Conservation (phyloP, 2,113 vertebrate species). For the Sander vitreus region DNA sequence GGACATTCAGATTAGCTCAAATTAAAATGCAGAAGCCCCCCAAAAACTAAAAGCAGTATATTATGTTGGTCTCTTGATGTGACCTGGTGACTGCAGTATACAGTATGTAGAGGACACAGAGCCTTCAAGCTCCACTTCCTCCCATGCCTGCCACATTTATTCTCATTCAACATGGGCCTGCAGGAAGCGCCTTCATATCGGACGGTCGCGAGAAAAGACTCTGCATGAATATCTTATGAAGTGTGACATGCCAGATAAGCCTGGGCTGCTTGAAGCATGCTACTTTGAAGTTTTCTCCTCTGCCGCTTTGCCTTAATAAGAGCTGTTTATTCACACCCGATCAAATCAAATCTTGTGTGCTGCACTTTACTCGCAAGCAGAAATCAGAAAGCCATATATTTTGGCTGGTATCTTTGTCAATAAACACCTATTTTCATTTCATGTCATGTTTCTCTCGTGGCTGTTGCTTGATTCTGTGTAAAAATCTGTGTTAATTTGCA, state of each 20-base stretch:
- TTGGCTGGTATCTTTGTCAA: background rate
- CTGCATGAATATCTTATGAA: conserved; percentile 75
- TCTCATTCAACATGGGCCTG: conserved; percentile 62
- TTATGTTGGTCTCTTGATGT: background rate
- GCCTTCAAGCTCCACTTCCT: conserved; percentile 28
- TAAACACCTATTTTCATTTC: background rate
- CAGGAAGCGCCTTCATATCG: conserved; percentile 52
- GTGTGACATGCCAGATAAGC: conserved; percentile 68
- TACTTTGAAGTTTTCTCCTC: conserved; percentile 71
- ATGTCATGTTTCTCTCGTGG: background rate
- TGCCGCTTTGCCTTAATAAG: conserved; percentile 57
- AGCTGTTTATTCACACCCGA: conserved; percentile 63
- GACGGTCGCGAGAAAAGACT: conserved; percentile 49
- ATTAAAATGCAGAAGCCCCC: too few relatives aligned
- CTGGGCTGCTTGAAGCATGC: conserved; percentile 57
- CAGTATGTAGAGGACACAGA: background rate
- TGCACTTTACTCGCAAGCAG: conserved; percentile 5
- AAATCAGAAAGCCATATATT: conserved; percentile 10
- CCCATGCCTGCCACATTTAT: conserved; percentile 56
- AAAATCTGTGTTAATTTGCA: background rate
- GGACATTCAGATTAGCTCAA: too few relatives aligned
- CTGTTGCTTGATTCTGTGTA: background rate
- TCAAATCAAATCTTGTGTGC: conserved; percentile 39
- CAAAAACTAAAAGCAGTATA: background rate
- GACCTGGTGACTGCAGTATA: background rate